Evolutionary conservation across 2,113 vertebrate species (phyloP), one percentile per base, ranked within the genome.

Genomic region (Naja naja): DNA sequence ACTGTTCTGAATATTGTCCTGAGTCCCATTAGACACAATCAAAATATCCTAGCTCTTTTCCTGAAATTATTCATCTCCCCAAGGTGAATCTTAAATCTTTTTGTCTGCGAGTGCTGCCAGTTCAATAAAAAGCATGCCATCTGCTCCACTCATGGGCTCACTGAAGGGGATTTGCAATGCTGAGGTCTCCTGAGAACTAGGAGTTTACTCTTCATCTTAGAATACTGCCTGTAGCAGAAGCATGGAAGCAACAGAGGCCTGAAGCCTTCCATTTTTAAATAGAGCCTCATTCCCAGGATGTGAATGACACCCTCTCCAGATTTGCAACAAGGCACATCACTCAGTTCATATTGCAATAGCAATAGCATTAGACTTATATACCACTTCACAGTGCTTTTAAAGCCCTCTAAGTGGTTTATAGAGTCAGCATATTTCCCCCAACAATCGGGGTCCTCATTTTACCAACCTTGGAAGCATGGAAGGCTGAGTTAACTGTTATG

Each of bases 81-180:
- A 20, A 25, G 85, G 85, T 56, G 88, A 85, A 22, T 58, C 91
- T 91, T 91, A 93, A 64, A 27, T 93, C 58, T 95, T 96, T 81
- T 94, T 56, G 87, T 91, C 93, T 94, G 25, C 30, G 93, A 27
- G 55, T 81, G 47, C 58, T 91, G 30, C 89, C 88, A 56, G 74
- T 89, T 16, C 47, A 90, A 89, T 11, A 94, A 94, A 58, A 87
- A 96, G 90, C 3, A 9, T 0, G 55, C 43, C 39, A 87, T 25
- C 47, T 91, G n/a, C 18, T 93, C 89, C 7, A 12, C 1, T 90
- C 60, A 27, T n/a, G 16, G 8, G 25, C 93, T 91, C 94, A 23
- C 87, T 88, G 45, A 5, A n/a, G 91, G 0, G 74, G 94, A 58
- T 87, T 58, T 58, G 69, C 47, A 56, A 54, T 58, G 10, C n/a